Conservation (phyloP, 1,140 invertebrate genomes). For the Dendroctonus ponderosae region DNA sequence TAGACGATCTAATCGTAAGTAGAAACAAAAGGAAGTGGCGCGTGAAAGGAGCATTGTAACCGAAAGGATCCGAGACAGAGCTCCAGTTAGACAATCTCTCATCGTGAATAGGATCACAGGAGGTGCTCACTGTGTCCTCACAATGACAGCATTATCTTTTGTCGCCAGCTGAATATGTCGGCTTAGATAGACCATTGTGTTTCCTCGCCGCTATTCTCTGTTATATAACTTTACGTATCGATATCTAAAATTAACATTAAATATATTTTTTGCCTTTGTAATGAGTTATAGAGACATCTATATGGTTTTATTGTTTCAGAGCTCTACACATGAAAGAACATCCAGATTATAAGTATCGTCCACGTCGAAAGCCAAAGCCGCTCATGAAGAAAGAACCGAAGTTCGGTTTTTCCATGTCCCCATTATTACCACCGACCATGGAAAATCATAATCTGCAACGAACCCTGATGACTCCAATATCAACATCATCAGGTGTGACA, state of each 20-base stretch:
- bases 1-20: constrained; percentile 12
- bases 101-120: constrained; percentile 51
- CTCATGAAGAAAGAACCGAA: constrained; percentile 73
- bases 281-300: neutral
- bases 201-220: constrained; percentile 32
- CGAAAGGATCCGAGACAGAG: constrained; percentile 45
- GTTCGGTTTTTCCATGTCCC: constrained; percentile 66
- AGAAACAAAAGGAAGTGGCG: constrained; percentile 49
- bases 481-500: constrained; percentile 50
- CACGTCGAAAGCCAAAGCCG: constrained; percentile 85
- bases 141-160: constrained; percentile 52
- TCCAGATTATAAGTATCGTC: constrained; percentile 93
- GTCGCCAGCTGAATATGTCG: constrained; percentile 52
- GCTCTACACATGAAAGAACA: constrained; percentile 97
- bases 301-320: constrained; percentile 56
- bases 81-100: constrained; percentile 47
- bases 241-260: neutral
- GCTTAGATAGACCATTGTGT: constrained; percentile 49
- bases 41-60: constrained; percentile 49
- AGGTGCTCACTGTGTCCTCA: constrained; percentile 50
- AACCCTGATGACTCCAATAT: constrained; percentile 62
- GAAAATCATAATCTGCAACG: constrained; percentile 57
- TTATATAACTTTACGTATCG: constrained; percentile 25
- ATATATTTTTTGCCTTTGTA: neutral
- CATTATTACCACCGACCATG: constrained; percentile 57